Conservation (phyloP, 1,140 invertebrate species). For the Drosophila kikkawai region DNA sequence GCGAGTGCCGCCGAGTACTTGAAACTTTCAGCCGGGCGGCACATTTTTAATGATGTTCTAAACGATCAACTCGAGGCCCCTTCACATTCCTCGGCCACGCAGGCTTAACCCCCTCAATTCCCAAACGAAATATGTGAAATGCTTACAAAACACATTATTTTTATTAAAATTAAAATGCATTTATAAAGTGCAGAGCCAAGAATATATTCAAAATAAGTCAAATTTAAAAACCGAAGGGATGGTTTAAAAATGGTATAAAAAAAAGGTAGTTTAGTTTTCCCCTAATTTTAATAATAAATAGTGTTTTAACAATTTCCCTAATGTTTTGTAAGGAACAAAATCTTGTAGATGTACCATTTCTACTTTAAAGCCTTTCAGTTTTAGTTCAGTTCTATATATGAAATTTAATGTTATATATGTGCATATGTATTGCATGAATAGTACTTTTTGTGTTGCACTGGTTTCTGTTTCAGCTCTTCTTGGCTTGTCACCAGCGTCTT, state of each 20-base stretch:
- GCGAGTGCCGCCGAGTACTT: constrained; percentile 37
- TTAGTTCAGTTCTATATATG: background rate
- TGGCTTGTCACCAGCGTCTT: constrained; percentile 49
- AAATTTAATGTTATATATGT: constrained; percentile 2
- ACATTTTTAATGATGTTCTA: constrained; percentile 73
- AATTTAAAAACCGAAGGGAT: no score
- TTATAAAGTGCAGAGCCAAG: background rate
- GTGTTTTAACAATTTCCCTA: no score
- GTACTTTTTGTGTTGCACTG: constrained; percentile 15
- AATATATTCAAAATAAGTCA: background rate
- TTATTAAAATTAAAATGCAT: background rate
- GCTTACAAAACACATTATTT: background rate
- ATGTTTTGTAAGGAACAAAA: background rate
- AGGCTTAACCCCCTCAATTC: constrained; percentile 1
- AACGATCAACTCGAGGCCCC: constrained; percentile 37
- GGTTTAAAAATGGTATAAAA: background rate
- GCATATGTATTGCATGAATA: constrained; percentile 1
- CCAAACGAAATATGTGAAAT: background rate
- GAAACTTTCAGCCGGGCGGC: constrained; percentile 55
- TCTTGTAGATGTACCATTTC: background rate
- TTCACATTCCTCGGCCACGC: constrained; percentile 5
- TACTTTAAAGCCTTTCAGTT: background rate
- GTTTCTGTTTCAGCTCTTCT: constrained; percentile 49
- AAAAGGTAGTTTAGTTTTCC: background rate
- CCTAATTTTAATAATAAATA: background rate